Conservation (phyloP, 1,140 invertebrate species). For the Odontomachus brunneus region DNA sequence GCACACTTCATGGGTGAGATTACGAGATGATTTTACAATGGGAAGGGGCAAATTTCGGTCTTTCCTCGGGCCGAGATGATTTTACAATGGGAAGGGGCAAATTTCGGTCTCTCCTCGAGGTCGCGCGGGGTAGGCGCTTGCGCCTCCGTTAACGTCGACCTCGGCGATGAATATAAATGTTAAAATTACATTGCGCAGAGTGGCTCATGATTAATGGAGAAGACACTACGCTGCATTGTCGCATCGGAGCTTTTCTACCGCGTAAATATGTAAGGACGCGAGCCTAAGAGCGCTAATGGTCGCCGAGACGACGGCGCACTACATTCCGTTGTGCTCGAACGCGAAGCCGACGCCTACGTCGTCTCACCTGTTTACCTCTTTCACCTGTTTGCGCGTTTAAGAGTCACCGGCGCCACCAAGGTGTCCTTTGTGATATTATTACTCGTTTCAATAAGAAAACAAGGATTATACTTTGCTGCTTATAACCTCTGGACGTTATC, state of each 20-base stretch:
- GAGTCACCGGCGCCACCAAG: too few relatives aligned
- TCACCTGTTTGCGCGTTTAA: background rate
- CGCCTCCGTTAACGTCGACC: background rate
- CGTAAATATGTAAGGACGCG: conserved; percentile 35
- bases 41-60: too few relatives aligned
- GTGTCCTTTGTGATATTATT: too few relatives aligned
- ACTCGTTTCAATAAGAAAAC: too few relatives aligned
- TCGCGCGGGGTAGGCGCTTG: background rate
- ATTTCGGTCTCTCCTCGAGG: background rate
- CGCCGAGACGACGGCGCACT: too few relatives aligned
- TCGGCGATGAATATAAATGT: conserved; percentile 31
- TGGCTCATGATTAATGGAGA: background rate
- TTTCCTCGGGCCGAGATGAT: background rate
- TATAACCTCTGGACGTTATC: too few relatives aligned
- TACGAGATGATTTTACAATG: too few relatives aligned
- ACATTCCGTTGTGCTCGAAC: background rate
- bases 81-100: background rate
- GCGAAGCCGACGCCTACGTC: background rate
- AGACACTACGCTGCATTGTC: background rate
- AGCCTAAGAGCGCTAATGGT: conserved; percentile 30
- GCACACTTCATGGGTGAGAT: too few relatives aligned
- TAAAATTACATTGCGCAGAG: conserved; percentile 18
- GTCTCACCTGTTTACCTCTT: background rate
- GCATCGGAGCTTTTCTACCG: background rate
- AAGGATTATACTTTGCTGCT: too few relatives aligned